Evolutionary conservation across 2,113 vertebrate species (phyloP), one percentile per base, ranked within the genome.

Genomic region (Progne subis): DNA sequence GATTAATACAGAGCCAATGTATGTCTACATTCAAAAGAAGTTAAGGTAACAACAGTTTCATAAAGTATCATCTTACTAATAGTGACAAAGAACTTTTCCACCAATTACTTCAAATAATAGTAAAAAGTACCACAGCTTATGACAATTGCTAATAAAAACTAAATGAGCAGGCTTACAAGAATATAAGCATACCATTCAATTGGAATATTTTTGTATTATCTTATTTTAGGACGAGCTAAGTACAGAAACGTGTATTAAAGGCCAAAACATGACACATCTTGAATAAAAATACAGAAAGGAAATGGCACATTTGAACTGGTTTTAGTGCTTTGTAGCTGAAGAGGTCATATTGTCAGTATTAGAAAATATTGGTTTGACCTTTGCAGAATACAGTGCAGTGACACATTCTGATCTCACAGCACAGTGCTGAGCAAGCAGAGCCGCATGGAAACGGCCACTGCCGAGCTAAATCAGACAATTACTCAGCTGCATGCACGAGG

Each of bases 1-100:
- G 96, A 99, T 99, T 79, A 99, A 98, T 55, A 99, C 99, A 1
- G 99, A 99, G 43, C 99, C 99, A 61, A 99, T 99, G 41, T 99
- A 99, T 26, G 99, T 99, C 99, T 99, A 97, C 59, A 67, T 93
- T 93, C 55, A 93, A 60, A 91, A 39, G 41, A 64, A 61, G 97
- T 99, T 98, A 99, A 99, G 98, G 99, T 44, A 93, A 52, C 37
- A 34, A 49, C 47, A n/a, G 9, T 37, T 88, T 82, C 44, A 39
- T 14, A 11, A 77, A 86, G 37, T 10, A 80, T 72, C 56, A 56
- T n/a, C 67, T 86, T 77, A 75, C 28, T 49, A 49, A 18, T 32
- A 64, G 15, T 8, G 15, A 77, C 37, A 69, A 41, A 32, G 55
- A 85, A 57, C 23, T 52, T 81, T 72, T 55, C 39, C 32, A 63